A percentile compares a stretch with the other conserved stretches of the same genome.
Evolutionary conservation across 2,888 invertebrate species (phyloP).

Genomic region (Perdita meconis): DNA sequence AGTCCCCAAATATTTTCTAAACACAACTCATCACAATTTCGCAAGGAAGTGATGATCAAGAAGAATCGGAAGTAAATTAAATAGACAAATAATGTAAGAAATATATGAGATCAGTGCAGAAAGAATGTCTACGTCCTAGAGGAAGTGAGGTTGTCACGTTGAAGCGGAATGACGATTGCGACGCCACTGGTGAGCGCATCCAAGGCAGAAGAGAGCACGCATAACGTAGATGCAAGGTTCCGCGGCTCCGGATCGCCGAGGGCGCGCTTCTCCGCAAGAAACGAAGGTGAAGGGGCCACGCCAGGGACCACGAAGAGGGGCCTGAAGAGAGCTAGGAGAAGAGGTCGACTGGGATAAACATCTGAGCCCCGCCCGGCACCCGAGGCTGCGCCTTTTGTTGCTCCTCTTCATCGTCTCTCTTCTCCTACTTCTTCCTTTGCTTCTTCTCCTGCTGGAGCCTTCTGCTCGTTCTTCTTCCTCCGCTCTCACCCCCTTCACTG

Average conservation of each 20-base stretch:
- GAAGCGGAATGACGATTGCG: constrained; percentile 64
- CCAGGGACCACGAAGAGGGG: constrained; percentile 70
- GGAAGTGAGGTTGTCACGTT: constrained; percentile 17
- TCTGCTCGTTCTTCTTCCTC: constrained; percentile 36
- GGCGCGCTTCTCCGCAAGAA: constrained; percentile 77
- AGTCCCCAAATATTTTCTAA: too few species aligned
- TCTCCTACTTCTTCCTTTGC: constrained; percentile 52
- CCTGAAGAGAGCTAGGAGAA: constrained; percentile 72
- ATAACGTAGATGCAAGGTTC: constrained; percentile 72
- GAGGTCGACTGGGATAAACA: constrained; percentile 84
- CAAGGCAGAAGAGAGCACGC: constrained; percentile 79
- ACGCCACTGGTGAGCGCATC: constrained; percentile 79
- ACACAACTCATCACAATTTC: too few species aligned
- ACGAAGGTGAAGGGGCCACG: constrained; percentile 76
- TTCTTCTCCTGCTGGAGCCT: constrained; percentile 47
- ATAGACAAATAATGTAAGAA: neutral
- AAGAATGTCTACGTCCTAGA: neutral
- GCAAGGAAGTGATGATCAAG: too few species aligned
- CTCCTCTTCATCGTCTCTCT: constrained; percentile 72
- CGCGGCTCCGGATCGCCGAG: constrained; percentile 75
- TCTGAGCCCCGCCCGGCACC: constrained; percentile 84
- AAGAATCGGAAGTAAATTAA: neutral
- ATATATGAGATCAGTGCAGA: neutral
- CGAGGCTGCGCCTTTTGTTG: constrained; percentile 80
- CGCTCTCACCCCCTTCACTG: constrained; percentile 17